Conservation (phyloP, 1,140 invertebrate species). For the Drosophila eugracilis region DNA sequence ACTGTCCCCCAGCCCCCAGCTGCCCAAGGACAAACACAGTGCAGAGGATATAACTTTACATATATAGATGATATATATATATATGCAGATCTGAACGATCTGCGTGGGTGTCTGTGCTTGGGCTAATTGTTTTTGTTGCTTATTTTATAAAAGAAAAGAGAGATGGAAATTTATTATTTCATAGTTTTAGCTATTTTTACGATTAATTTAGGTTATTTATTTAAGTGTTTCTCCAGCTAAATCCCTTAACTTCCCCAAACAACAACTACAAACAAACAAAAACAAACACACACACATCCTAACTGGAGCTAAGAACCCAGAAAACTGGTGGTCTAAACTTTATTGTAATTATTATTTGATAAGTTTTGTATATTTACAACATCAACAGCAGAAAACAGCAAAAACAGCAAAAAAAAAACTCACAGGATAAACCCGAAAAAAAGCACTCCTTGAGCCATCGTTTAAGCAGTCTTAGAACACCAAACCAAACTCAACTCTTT, state of each 20-base stretch:
- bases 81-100: conserved; percentile 7
- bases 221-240: conserved; percentile 68
- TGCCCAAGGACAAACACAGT: conserved; percentile 14
- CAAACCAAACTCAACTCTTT: conserved; percentile 21
- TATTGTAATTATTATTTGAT: conserved; percentile 76
- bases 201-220: conserved; percentile 70
- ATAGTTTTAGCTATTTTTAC: conserved; percentile 66
- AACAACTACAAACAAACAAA: conserved; percentile 3
- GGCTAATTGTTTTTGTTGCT: conserved; percentile 81
- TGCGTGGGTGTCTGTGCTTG: conserved; percentile 14
- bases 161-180: conserved; percentile 69
- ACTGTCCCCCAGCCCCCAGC: conserved; percentile 25
- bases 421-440: conserved; percentile 24
- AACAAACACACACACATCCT: conserved; percentile 44
- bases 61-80: neutral
- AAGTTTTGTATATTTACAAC: conserved; percentile 69
- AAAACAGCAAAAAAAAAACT: too few species aligned
- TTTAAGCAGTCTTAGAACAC: conserved; percentile 38
- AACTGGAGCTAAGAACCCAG: conserved; percentile 43
- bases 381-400: conserved; percentile 24
- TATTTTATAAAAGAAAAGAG: conserved; percentile 74
- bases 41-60: conserved; percentile 1
- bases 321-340: conserved; percentile 52
- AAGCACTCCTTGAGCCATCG: conserved; percentile 33
- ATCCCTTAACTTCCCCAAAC: conserved; percentile 19